Evolutionary conservation across 2,888 invertebrate genomes (phyloP).

Genomic region (Drosophila fungiperda): DNA sequence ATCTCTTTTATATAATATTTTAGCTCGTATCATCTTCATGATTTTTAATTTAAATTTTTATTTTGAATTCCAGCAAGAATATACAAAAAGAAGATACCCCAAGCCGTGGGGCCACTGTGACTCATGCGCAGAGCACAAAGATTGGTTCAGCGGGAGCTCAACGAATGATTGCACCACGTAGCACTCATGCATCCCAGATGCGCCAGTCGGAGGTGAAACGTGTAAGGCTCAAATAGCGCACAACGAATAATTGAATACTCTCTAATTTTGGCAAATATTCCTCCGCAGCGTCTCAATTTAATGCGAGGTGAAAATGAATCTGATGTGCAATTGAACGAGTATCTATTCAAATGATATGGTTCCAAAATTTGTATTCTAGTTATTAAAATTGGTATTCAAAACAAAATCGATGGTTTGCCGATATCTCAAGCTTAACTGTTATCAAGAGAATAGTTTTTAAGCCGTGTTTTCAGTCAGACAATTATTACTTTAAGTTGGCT

Average conservation of each 20-base stretch:
- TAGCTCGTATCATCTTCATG: no score
- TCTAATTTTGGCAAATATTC: not conserved
- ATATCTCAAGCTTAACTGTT: not conserved
- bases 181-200: constrained; percentile 67
- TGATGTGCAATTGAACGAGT: constrained; percentile 64
- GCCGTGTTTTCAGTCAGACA: not conserved
- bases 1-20: not conserved
- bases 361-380: not conserved
- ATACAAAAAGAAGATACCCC: constrained; percentile 14
- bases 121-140: constrained; percentile 19
- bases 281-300: constrained; percentile 56
- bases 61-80: constrained; percentile 9
- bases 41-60: no score
- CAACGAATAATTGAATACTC: not conserved
- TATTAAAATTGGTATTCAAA: not conserved
- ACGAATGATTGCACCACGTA: constrained; percentile 52
- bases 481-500: not conserved
- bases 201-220: constrained; percentile 79
- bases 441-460: constrained; percentile 5
- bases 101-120: not conserved
- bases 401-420: not conserved
- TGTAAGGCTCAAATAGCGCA: constrained; percentile 54
- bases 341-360: constrained; percentile 60
- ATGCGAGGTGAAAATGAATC: constrained; percentile 56
- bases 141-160: constrained; percentile 7